Base-by-base conservation (phyloP, 64 coral and sea anemone genomes). In the Stichodactyla helianthus region DNA sequence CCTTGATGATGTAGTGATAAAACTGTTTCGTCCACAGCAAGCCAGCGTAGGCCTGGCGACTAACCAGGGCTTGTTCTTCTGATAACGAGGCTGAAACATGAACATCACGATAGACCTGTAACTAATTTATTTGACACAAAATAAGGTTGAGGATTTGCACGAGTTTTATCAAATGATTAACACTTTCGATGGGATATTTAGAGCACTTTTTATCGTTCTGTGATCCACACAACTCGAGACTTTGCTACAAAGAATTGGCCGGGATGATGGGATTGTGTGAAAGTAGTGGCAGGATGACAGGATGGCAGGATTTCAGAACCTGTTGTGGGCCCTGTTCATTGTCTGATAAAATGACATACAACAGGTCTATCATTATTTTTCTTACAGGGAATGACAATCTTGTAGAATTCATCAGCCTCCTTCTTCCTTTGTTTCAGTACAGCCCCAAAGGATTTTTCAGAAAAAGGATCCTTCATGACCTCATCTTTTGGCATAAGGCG, bases 11-110 rank as follows among this genome's bases (percentile, higher is more conserved):
- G 76, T 97, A 97, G 78, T 97, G 79, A 58, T 97, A 97, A 67
- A 97, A 97, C 85, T 97, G 94, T 19, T 97, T 97, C 25, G 67
- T 93, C 94, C 94, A 97, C 25, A 97, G 82, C 85, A 97, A 58
- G 18, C 94, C 88, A 8, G 94, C 94, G 25, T 97, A 97, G 19
- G 91, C 64, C 82, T 97, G 94, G 6, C 94, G 94, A 55, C 83
- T 79, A 19, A 97, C 85, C 1, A 59, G n/a, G 31, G 51, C 74
- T 80, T 97, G 86, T 10, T 92, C 89, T 17, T 54, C 55, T 56
- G 94, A 87, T 10, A 95, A 82, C 11, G 83, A 70, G 26, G 67
- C 90, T 95, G 74, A 20, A 70, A 77, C 59, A 65, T 22, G 51
- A 28, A 4, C 7, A 53, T 71, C 19, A 71, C 20, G 18, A 19